A percentile compares a stretch with the other conserved stretches of the same genome.
Conservation (phyloP, 2,888 invertebrate genomes). For the Ennomos quercinarius region DNA sequence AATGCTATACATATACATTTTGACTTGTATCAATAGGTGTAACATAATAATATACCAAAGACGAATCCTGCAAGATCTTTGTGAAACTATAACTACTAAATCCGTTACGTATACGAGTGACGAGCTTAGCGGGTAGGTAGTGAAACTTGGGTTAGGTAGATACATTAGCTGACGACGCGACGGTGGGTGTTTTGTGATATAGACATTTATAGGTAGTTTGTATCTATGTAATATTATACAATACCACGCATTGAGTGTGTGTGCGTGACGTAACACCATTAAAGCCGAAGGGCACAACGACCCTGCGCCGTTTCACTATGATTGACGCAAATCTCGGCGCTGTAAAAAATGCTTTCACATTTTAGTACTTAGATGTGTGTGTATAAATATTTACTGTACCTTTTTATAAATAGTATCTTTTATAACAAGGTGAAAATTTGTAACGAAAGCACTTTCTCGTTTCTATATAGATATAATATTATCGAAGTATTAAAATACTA, state of each 20-base stretch:
- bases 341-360: slow-evolving; percentile 24
- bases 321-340: slow-evolving; percentile 56
- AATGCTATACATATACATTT: background rate
- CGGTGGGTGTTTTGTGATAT: slow-evolving; percentile 24
- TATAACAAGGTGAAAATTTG: too few relatives aligned
- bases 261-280: slow-evolving; percentile 59
- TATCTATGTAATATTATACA: slow-evolving; percentile 1
- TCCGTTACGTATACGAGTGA: slow-evolving; percentile 38
- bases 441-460: too few relatives aligned
- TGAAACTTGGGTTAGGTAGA: slow-evolving; percentile 33
- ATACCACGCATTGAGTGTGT: slow-evolving; percentile 18
- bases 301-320: slow-evolving; percentile 44
- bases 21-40: background rate
- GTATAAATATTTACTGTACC: too few relatives aligned
- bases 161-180: slow-evolving; percentile 21
- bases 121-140: slow-evolving; percentile 35
- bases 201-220: background rate
- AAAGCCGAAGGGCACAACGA: slow-evolving; percentile 54
- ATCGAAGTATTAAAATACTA: too few relatives aligned
- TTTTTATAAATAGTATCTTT: too few relatives aligned
- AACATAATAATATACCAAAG: slow-evolving; percentile 28
- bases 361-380: too few relatives aligned
- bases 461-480: too few relatives aligned
- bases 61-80: slow-evolving; percentile 32
- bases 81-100: slow-evolving; percentile 32